Percentiles rank a stretch among this genome's conserved stretches.
Conservation (phyloP, 2,888 invertebrate species). For the Aleiodes leptofemur region DNA sequence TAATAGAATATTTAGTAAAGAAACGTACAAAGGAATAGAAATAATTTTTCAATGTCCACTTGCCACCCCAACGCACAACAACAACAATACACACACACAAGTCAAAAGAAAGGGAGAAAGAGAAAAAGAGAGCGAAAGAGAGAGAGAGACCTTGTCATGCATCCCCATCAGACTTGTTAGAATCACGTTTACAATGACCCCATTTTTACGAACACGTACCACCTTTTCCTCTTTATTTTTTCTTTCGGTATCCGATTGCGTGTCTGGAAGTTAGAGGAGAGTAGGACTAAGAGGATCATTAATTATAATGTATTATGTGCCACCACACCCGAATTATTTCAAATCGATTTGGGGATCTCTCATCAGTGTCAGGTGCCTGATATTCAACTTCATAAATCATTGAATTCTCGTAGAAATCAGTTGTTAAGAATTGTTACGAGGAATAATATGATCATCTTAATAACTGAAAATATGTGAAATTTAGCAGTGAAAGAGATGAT, state of each 20-base stretch:
- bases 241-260: slow-evolving; percentile 14
- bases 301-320: slow-evolving; percentile 60
- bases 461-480: too few relatives aligned
- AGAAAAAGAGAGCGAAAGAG: too few relatives aligned
- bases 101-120: neutral
- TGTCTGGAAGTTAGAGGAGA: slow-evolving; percentile 49
- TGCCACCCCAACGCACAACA: too few relatives aligned
- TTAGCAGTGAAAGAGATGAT: too few relatives aligned
- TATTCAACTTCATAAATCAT: slow-evolving; percentile 21
- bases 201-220: slow-evolving; percentile 22
- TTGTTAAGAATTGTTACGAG: neutral
- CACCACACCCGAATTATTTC: slow-evolving; percentile 39
- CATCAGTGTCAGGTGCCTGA: slow-evolving; percentile 28
- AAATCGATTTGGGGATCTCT: slow-evolving; percentile 57
- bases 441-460: too few relatives aligned
- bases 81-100: neutral
- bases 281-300: slow-evolving; percentile 56
- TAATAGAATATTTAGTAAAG: too few relatives aligned
- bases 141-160: too few relatives aligned
- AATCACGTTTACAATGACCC: slow-evolving; percentile 29
- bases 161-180: slow-evolving; percentile 9
- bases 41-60: too few relatives aligned
- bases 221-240: neutral
- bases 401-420: neutral
- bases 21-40: too few relatives aligned